Evolutionary conservation across 1,140 invertebrate species (phyloP).

Genomic region (Oreohelix idahoensis): DNA sequence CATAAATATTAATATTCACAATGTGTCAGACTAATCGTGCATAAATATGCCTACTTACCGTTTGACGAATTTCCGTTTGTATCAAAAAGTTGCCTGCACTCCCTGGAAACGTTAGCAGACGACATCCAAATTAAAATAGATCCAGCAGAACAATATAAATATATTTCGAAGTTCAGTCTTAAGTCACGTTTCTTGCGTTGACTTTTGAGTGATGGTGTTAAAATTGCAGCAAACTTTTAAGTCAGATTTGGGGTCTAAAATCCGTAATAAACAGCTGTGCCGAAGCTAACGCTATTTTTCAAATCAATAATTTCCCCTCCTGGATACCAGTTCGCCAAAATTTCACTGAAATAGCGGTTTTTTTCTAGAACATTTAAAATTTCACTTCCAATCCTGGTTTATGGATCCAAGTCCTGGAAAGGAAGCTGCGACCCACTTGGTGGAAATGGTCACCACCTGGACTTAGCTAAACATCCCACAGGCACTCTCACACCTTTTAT

Average conservation of each 20-base stretch:
- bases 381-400: background rate
- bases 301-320: background rate
- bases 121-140: no score
- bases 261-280: background rate
- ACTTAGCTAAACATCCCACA: background rate
- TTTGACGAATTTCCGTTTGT: no score
- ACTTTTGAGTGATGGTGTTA: no score
- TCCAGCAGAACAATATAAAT: no score
- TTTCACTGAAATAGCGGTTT: no score
- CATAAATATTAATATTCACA: no score
- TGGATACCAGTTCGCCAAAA: background rate
- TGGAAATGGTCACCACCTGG: background rate
- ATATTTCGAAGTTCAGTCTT: no score
- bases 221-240: background rate
- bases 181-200: no score
- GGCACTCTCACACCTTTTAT: constrained; percentile 15
- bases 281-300: background rate
- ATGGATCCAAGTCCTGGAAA: background rate
- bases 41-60: no score
- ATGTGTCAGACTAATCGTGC: no score
- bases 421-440: background rate
- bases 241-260: background rate
- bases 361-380: background rate
- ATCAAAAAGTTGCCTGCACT: no score
- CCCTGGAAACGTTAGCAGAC: no score